Evolutionary conservation across 1,140 invertebrate species (phyloP).

Genomic region (Antheraea mylitta): DNA sequence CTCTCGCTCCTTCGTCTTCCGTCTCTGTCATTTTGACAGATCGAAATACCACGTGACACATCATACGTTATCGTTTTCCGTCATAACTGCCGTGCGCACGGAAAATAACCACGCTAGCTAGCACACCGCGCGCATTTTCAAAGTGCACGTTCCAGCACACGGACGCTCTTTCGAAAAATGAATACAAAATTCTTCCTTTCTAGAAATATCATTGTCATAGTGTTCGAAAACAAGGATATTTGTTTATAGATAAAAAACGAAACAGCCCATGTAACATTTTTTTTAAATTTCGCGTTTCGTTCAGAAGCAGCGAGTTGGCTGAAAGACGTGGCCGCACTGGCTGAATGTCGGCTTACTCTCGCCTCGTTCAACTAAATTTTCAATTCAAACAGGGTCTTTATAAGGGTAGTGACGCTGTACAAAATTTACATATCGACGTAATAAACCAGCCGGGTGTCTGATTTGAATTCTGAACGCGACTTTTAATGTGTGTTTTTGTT

Average conservation of each 20-base stretch:
- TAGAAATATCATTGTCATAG: background rate
- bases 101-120: background rate
- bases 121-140: conserved; percentile 6
- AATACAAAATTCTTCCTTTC: background rate
- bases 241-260: background rate
- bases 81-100: conserved; percentile 18
- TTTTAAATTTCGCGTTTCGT: conserved; percentile 2
- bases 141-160: background rate
- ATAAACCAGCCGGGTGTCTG: conserved; percentile 67
- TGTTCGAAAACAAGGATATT: background rate
- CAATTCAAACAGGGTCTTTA: conserved; percentile 77
- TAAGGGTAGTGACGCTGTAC: conserved; percentile 76
- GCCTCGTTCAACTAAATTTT: conserved; percentile 71
- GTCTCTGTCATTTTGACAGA: conserved; percentile 55
- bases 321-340: conserved; percentile 72
- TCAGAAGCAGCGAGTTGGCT: conserved; percentile 58
- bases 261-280: background rate
- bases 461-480: conserved; percentile 61
- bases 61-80: conserved; percentile 36
- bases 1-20: conserved; percentile 32
- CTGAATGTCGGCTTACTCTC: conserved; percentile 51
- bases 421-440: conserved; percentile 77
- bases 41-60: conserved; percentile 46
- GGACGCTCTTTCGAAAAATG: background rate
- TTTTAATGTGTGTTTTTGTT: background rate